Base-by-base conservation (phyloP, 2,113 vertebrate genomes). In the Scolopax mira region DNA sequence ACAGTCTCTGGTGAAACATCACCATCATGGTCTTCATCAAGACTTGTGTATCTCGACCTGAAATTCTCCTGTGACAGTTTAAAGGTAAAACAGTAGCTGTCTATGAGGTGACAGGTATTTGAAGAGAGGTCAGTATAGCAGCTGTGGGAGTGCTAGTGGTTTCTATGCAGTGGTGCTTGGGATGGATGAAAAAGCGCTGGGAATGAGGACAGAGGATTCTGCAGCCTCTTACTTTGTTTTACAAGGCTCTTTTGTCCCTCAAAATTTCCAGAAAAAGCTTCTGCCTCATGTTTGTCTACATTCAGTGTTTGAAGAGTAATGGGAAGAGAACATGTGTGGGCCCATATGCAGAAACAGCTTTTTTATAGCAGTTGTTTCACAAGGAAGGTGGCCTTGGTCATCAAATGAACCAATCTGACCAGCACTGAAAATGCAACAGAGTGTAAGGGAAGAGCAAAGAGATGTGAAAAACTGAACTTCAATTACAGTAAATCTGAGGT, bases 381-480 rank as follows among this genome's bases (percentile, higher is more conserved):
- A 88, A 48, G 42, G 60, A 83, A 81, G 22, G 13, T 83, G 79
- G 25, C 49, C 52, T 88, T 90, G 92, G 37, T 75, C 66, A 60
- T 42, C 58, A 62, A 31, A 81, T 39, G 48, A 81, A 41, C 16
- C 61, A 79, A 39, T 49, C 7, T 61, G 46, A 85, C 9, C 37
- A 54, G 41, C 39, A 44, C 55, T 75, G 31, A 90, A 96, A 88
- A 83, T 62, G 46, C 49, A 75, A 22, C 31, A 67, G 15, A 5
- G 35, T 39, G 41, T 52, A 83, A 77, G 33, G 46, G n/a, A 88
- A 84, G 48, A 90, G 23, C 51, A 92, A 95, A 17, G 23, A 49
- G 78, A 90, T 93, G 60, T 95, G 94, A 96, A 96, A 94, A 94
- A 72, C 33, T 88, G 84, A 87, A 88, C 74, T 91, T 87, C 27